phyloP scores from a whole-genome alignment of 2,797 vertebrate species.

The Chromobotia macracanthus region DNA sequence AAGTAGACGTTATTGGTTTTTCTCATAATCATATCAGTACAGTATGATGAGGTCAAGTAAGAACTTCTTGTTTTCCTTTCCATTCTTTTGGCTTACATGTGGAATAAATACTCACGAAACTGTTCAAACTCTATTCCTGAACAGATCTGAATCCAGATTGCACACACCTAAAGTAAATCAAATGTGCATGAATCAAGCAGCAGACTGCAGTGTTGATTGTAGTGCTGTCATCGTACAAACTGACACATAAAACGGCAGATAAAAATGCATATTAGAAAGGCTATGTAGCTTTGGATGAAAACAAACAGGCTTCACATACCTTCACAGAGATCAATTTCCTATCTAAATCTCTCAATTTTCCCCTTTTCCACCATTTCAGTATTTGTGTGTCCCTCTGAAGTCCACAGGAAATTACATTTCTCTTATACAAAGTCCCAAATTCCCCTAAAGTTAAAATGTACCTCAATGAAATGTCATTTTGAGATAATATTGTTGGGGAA shows the following conservation, averaged over 20 bases:
- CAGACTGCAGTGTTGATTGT: conserved; percentile 25
- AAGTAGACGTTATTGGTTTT: not conserved
- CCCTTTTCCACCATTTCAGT: not conserved
- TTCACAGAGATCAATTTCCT: conserved; percentile 33
- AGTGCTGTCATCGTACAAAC: not conserved
- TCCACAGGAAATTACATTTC: conserved; percentile 36
- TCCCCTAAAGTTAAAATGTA: conserved; percentile 23
- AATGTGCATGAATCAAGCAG: conserved; percentile 27
- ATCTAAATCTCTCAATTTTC: conserved; percentile 32
- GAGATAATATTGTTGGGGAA: conserved; percentile 1
- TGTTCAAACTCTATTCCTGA: conserved; percentile 46
- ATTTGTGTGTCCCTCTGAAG: conserved; percentile 28
- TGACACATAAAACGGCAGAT: not conserved
- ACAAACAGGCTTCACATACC: conserved; percentile 23
- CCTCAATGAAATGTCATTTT: conserved; percentile 10
- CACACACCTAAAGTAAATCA: conserved; percentile 34
- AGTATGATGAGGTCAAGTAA: not conserved
- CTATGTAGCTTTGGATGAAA: not conserved
- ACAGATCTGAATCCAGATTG: conserved; percentile 19
- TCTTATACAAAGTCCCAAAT: conserved; percentile 11
- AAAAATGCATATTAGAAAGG: not conserved
- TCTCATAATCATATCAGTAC: not conserved
- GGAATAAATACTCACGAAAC: conserved; percentile 63
- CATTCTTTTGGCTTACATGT: not conserved
- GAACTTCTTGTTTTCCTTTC: not conserved